Evolutionary conservation across 2,113 vertebrate genomes (phyloP), one percentile per base, ranked within the genome.

Genomic region (Nerophis ophidion): DNA sequence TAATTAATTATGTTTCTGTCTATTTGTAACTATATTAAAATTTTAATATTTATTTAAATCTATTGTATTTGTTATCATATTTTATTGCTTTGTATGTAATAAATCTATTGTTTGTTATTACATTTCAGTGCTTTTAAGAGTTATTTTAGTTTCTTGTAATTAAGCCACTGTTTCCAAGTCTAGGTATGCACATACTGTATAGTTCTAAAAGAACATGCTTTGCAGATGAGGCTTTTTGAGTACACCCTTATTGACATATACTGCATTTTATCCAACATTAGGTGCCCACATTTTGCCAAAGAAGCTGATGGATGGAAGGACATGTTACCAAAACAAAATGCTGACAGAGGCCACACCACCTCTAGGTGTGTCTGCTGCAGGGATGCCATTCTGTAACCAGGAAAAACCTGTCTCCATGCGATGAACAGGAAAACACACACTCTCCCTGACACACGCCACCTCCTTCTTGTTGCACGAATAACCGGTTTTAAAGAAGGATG

Each of bases 401-500:
- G 84, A 85, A 84, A 89, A 84, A 86, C 82, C 79, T 81, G 81
- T 79, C 66, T 66, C 61, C 40, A 53, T 68, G 70, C 40, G 48
- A 79, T 63, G 49, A 57, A 65, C 26, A 44, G 6, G 65, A 36
- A 53, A 6, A 63, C 66, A 67, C 62, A 67, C 47, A 60, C 57
- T 49, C 42, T 61, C 74, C 62, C 66, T 74, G 62, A 76, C 74
- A 79, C 61, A 59, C 33, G 51, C 49, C 65, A 15, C 7, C 54
- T 33, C 63, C 15, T 58, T 75, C 40, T 35, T 71, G 51, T 19
- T 62, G 67, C 45, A 55, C 9, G 71, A 76, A 49, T 14, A 84
- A 84, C 83, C 72, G 65, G 81, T 84, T 82, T 74, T 48, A 38
- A 62, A 60, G 44, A 50, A 45, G 47, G 14, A n/a, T 13, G 38